A percentile compares a stretch with the other conserved stretches of the same genome.
phyloP scores from a whole-genome alignment of 2,113 vertebrate species.

The Peucedramus taeniatus region DNA sequence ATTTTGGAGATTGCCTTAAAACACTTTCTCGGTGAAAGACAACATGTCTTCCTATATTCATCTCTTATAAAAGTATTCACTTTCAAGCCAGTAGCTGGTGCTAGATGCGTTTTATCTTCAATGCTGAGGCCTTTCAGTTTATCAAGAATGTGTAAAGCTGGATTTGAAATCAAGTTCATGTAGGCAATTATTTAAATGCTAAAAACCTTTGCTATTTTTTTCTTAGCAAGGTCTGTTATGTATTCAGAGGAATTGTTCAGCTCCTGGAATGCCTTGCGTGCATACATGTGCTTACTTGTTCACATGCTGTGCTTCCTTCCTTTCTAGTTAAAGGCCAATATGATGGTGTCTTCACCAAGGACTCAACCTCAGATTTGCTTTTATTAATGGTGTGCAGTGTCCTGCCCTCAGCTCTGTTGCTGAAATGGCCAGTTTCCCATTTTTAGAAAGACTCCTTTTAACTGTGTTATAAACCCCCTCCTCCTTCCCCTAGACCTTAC shows the following conservation, averaged over 20 bases:
- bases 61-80: neutral
- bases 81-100: neutral
- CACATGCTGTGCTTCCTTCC: neutral
- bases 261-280: neutral
- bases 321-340: neutral
- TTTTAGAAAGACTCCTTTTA: neutral
- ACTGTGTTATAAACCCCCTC: neutral
- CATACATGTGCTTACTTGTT: neutral
- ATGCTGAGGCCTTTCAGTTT: neutral
- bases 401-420: neutral
- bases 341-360: neutral
- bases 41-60: fast-evolving
- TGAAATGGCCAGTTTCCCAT: neutral
- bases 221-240: neutral
- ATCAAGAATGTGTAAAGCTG: neutral
- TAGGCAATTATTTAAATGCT: neutral
- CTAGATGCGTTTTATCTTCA: neutral
- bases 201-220: neutral
- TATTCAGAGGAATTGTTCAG: neutral
- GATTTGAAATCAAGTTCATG: neutral
- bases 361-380: neutral
- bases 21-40: neutral
- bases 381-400: neutral
- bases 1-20: neutral
- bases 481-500: neutral